Evolutionary conservation across 2,797 vertebrate genomes (phyloP).

Genomic region (Sebastolobus altivelis): DNA sequence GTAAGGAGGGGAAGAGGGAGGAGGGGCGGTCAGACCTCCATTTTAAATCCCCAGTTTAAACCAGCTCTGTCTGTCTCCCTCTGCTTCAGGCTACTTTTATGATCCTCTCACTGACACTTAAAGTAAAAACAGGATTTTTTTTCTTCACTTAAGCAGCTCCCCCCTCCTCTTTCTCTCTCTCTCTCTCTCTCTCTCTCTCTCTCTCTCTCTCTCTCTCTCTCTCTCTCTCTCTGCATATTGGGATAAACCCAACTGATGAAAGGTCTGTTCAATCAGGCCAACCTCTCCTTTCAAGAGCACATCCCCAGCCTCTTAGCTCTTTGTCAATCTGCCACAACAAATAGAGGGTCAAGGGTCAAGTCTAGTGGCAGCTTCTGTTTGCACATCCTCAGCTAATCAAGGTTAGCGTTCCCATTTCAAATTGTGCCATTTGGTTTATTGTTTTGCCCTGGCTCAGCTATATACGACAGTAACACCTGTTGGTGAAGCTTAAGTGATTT

Average conservation of each 20-base stretch:
- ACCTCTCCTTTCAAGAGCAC: conserved; percentile 7
- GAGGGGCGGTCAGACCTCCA: conserved; percentile 73
- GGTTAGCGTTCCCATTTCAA: conserved; percentile 37
- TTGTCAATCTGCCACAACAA: conserved; percentile 12
- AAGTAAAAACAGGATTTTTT: conserved; percentile 57
- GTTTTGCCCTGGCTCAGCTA: conserved; percentile 38
- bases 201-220: neutral
- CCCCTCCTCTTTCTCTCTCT: neutral
- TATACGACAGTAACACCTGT: conserved; percentile 53
- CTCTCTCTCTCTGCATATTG: conserved; percentile 10
- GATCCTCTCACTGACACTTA: conserved; percentile 76
- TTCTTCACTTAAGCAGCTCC: conserved; percentile 31
- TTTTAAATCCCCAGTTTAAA: conserved; percentile 81
- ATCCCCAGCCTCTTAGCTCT: conserved; percentile 1
- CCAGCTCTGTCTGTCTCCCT: conserved; percentile 69
- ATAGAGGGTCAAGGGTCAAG: conserved; percentile 32
- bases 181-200: neutral
- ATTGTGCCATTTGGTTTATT: conserved; percentile 43
- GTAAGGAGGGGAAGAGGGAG: conserved; percentile 47
- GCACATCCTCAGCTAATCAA: conserved; percentile 45
- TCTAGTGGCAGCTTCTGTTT: conserved; percentile 25
- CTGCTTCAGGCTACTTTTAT: conserved; percentile 71
- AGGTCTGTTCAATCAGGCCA: conserved; percentile 25
- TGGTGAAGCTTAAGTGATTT: conserved; percentile 54
- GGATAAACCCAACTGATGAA: conserved; percentile 43